Percentiles rank a stretch among this genome's conserved stretches.
Conservation (phyloP, 2,113 vertebrate genomes). For the Zosterops lateralis region DNA sequence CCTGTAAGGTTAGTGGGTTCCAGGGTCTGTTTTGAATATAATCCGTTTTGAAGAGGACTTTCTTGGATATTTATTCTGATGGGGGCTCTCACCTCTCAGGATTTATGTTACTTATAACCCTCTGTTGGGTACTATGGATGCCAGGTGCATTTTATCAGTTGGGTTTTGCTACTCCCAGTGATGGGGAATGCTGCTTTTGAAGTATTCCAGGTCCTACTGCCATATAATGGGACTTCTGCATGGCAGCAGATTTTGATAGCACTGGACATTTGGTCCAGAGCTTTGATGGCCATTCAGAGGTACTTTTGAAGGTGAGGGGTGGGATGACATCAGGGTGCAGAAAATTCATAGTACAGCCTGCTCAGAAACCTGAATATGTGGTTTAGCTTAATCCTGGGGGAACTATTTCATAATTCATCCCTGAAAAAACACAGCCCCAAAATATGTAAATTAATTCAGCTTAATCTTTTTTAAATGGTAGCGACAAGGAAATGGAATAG, state of each 20-base stretch:
- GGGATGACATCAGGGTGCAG: background rate
- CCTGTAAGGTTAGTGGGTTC: fast-evolving
- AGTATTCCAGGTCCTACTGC: background rate
- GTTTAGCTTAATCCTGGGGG: background rate
- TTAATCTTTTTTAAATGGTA: background rate
- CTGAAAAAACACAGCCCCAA: background rate
- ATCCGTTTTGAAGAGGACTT: background rate
- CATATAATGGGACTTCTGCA: background rate
- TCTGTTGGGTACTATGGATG: fast-evolving
- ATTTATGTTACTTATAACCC: fast-evolving
- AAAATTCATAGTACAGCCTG: background rate
- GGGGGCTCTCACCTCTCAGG: background rate
- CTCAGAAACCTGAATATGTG: background rate
- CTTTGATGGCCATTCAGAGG: background rate
- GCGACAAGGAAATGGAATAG: background rate
- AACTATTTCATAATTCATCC: background rate
- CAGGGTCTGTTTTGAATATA: background rate
- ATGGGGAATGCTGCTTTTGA: background rate
- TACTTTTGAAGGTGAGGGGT: background rate
- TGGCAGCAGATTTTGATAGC: background rate
- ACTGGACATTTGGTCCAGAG: background rate
- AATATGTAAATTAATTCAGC: background rate
- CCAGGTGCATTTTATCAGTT: background rate
- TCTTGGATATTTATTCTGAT: background rate
- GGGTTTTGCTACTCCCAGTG: background rate